Base-by-base conservation (phyloP, 2,113 vertebrate species). In the Notechis scutatus region DNA sequence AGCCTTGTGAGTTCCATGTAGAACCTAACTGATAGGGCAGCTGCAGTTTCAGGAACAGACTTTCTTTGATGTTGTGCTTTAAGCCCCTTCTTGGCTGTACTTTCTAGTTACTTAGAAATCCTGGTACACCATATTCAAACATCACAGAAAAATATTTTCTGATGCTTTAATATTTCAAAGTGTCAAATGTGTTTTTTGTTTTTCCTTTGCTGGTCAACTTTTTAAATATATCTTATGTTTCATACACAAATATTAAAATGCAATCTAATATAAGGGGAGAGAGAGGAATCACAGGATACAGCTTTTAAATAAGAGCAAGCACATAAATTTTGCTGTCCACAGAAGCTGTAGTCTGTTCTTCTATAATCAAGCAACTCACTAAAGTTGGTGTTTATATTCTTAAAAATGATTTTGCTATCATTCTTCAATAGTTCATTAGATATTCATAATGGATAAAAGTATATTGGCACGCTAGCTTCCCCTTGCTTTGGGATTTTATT, bases 1-100 rank as follows among this genome's bases (percentile, higher is more conserved):
- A 74, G 86, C 54, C 86, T 64, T 26, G 21, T 52, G n/a, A 92
- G n/a, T 52, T 50, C 87, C 42, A 52, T 88, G 47, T 87, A 88
- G 50, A 50, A 34, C 57, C 34, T 92, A 92, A 92, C 88, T 92
- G 86, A 88, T 88, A 92, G 57, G 59, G 47, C 86, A 88, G 91
- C 91, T 92, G 91, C 47, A 69, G 34, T 92, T 92, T 88, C 91
- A 54, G 86, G 57, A 88, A 92, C 59, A 92, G 59, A 69, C 4
- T 61, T 92, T 59, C 86, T 92, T 92, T 92, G 86, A 88, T 69
- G 85, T 92, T 85, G 29, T 64, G n/a, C 50, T 69, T 92, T 55
- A 88, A 92, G 88, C n/a, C 91, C 57, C 29, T 11, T 69, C 85
- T 88, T 88, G 57, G 91, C 47, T 92, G 56, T 64, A 92, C 57